These are phyloP conservation scores for Anarrhichthys ocellatus DNA, from an alignment of 2,113 vertebrate species.

Conservation along the genomic window DNA sequence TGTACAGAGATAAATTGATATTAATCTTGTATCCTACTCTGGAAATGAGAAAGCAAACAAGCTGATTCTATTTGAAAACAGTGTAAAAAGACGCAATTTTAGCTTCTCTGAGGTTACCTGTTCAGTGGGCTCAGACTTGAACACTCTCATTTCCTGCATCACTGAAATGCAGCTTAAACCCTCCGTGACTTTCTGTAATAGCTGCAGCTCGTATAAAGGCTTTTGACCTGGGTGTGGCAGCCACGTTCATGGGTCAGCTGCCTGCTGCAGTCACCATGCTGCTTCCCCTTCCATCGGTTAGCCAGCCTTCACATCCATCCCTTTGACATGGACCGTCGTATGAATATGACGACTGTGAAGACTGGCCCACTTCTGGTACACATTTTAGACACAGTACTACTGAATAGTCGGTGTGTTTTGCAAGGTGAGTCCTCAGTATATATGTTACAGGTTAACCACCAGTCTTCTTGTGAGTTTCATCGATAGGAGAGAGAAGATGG, in stretches of 20 bases:
- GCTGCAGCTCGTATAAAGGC: not conserved
- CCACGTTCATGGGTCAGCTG: constrained; percentile 32
- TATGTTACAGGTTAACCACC: not conserved
- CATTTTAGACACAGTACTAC: constrained; percentile 7
- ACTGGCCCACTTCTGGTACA: not conserved
- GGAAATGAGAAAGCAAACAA: not conserved
- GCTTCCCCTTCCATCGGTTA: constrained; percentile 13
- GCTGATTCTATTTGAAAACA: not conserved
- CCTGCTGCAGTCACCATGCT: not conserved
- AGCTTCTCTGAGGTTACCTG: not conserved
- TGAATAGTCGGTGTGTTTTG: constrained; percentile 21
- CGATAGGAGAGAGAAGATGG: not conserved
- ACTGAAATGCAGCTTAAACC: constrained; percentile 16
- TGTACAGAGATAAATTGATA: not conserved
- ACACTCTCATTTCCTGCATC: not conserved
- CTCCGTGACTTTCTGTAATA: not conserved
- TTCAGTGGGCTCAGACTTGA: not conserved
- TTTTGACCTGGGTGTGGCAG: not conserved
- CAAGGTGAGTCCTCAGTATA: constrained; percentile 7
- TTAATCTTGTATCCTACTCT: not conserved
- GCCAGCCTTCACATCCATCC: constrained; percentile 7
- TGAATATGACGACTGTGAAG: constrained; percentile 27
- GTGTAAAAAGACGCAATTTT: not conserved
- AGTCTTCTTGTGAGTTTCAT: not conserved
- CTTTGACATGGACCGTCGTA: not conserved